phyloP scores from a whole-genome alignment of 2,797 vertebrate genomes.

The Emys orbicularis region DNA sequence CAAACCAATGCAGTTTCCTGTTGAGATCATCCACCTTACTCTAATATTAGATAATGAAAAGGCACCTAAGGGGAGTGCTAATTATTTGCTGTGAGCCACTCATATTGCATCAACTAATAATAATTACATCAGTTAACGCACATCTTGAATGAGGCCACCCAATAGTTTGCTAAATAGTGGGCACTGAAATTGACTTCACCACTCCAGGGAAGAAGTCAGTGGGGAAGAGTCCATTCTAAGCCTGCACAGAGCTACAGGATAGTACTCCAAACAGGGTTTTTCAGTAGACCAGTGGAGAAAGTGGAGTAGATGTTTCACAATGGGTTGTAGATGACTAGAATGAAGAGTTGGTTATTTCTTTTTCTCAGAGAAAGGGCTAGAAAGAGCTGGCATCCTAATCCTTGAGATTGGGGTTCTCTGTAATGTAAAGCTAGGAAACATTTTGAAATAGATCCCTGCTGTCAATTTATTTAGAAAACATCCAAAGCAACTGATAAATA shows the following conservation, averaged over 20 bases:
- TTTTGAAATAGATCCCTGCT: neutral
- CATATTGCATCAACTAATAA: neutral
- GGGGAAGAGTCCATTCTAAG: neutral
- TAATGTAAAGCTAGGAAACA: neutral
- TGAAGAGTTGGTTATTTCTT: neutral
- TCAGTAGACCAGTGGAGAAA: neutral
- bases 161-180: neutral
- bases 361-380: neutral
- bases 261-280: neutral
- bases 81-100: neutral
- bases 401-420: neutral
- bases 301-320: neutral
- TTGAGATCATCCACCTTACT: neutral
- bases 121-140: neutral
- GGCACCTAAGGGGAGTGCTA: neutral
- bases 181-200: neutral
- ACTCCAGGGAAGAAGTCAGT: neutral
- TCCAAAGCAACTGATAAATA: neutral
- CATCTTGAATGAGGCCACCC: neutral
- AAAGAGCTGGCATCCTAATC: neutral
- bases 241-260: neutral
- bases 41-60: neutral
- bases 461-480: neutral
- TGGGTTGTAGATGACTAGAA: neutral
- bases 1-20: neutral